Percentiles rank a stretch among this genome's conserved stretches.
phyloP scores from a whole-genome alignment of 2,888 invertebrate species.

The Xylota sylvarum region DNA sequence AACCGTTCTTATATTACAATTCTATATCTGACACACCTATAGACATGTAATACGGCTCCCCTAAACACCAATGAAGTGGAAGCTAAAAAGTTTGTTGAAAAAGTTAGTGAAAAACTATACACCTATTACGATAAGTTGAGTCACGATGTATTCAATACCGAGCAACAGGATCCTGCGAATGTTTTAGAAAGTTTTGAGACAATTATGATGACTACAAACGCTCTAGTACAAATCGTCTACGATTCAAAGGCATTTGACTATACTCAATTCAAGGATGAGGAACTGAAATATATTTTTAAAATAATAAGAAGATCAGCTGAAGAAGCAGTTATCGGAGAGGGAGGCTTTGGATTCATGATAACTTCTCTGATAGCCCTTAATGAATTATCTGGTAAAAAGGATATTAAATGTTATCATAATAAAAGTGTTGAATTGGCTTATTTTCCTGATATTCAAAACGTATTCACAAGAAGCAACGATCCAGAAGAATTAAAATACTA shows the following conservation, averaged over 20 bases:
- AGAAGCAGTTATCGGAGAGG: too few relatives aligned
- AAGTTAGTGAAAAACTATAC: constrained; percentile 1
- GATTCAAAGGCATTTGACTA: constrained; percentile 86
- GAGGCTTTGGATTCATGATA: constrained; percentile 80
- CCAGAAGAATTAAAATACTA: constrained; percentile 55
- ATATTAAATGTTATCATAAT: constrained; percentile 85
- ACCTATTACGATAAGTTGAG: background rate
- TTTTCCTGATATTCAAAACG: constrained; percentile 78
- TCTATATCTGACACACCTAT: too few relatives aligned
- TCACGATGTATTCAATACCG: background rate
- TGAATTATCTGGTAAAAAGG: constrained; percentile 84
- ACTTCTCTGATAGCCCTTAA: constrained; percentile 80
- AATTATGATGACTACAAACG: constrained; percentile 81
- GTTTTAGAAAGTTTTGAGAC: constrained; percentile 80
- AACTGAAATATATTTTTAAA: constrained; percentile 79
- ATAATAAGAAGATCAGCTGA: constrained; percentile 80
- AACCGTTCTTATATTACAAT: too few relatives aligned
- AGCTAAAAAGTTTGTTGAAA: constrained; percentile 4
- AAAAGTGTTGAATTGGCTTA: constrained; percentile 80
- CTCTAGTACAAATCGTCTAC: constrained; percentile 84
- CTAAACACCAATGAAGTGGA: background rate
- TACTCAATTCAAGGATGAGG: constrained; percentile 76
- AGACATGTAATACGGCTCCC: background rate
- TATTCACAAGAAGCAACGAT: constrained; percentile 13
- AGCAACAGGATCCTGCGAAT: constrained; percentile 80